Evolutionary conservation across 2,888 invertebrate species (phyloP).

Genomic region (Calephelis perditalis): DNA sequence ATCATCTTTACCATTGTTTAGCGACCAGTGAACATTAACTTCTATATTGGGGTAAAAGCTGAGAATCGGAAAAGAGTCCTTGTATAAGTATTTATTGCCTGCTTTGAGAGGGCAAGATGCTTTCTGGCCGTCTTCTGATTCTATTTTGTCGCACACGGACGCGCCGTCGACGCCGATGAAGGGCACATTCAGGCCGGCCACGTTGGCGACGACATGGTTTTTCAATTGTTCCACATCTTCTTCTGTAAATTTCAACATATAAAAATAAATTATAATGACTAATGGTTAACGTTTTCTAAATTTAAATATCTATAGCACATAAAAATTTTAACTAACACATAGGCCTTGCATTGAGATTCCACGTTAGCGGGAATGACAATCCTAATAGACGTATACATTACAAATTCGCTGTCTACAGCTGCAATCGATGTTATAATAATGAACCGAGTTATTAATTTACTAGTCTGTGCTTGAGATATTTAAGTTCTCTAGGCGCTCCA

Average conservation of each 20-base stretch:
- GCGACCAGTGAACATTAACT: conserved; percentile 81
- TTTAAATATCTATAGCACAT: too few relatives aligned
- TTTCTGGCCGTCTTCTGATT: conserved; percentile 72
- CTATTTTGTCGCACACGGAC: conserved; percentile 82
- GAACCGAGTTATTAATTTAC: too few relatives aligned
- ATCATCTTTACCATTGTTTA: conserved; percentile 62
- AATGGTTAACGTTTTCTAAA: too few relatives aligned
- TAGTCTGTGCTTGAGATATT: too few relatives aligned
- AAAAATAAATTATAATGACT: not conserved
- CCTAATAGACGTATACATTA: too few relatives aligned
- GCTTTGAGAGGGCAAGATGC: conserved; percentile 83
- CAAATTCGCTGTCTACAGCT: too few relatives aligned
- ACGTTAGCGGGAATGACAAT: too few relatives aligned
- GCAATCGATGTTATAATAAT: too few relatives aligned
- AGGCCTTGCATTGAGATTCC: too few relatives aligned
- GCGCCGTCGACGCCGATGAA: conserved; percentile 87
- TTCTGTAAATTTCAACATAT: conserved; percentile 51
- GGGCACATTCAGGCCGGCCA: conserved; percentile 82
- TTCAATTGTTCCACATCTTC: conserved; percentile 71
- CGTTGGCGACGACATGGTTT: conserved; percentile 80
- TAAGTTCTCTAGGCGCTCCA: too few relatives aligned
- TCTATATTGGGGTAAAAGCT: conserved; percentile 69
- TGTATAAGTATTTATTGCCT: conserved; percentile 83
- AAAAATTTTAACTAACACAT: too few relatives aligned
- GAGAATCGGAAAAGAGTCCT: conserved; percentile 78